Base-by-base conservation (phyloP, 2,113 vertebrate species). In the Eidolon helvum region DNA sequence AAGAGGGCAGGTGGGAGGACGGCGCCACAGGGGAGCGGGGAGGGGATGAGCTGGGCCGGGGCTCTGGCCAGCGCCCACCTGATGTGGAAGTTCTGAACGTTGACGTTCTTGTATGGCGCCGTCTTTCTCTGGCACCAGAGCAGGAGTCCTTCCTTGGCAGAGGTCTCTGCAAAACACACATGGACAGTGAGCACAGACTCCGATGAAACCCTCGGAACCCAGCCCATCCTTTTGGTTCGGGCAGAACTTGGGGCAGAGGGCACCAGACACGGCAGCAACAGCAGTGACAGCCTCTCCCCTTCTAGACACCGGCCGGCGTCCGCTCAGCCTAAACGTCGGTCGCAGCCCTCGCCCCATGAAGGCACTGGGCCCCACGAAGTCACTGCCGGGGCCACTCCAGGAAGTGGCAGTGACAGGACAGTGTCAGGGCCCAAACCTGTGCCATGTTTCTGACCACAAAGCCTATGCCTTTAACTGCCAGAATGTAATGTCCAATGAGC, bases 11-110 rank as follows among this genome's bases (percentile, higher is more conserved):
- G 57, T 28, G 6, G 16, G 26, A 40, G 2, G 68, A 48, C 15
- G 59, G 38, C 2, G 4, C 4, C 38, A 38, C 26, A 9, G 61
- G 48, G 33, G 30, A 18, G 38, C 19, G 69, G 40, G 1, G 0
- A 28, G 43, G 16, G 14, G 8, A 4, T 2, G n/a, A 21, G 7
- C 1, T 1, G 4, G 24, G 55, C 22, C 0, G 10, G 10, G 0
- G 4, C 10, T 3, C 10, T 0, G 2, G 16, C 1, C 2, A 0
- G 91, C 61, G 0, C 57, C 85, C 22, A 99, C 99, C 99, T 99
- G 97, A 99, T 99, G 98, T 99, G 99, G 99, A 99, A 99, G 98
- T 99, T 99, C 98, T 99, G 99, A 43, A 99, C 99, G 0, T 99
- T 99, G 98, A 99, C 99, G 0, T 99, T 99, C 98, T 99, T 99